Evolutionary conservation across 2,888 invertebrate species (phyloP), one percentile per base, ranked within the genome.

Genomic region (Melieria crassipennis): DNA sequence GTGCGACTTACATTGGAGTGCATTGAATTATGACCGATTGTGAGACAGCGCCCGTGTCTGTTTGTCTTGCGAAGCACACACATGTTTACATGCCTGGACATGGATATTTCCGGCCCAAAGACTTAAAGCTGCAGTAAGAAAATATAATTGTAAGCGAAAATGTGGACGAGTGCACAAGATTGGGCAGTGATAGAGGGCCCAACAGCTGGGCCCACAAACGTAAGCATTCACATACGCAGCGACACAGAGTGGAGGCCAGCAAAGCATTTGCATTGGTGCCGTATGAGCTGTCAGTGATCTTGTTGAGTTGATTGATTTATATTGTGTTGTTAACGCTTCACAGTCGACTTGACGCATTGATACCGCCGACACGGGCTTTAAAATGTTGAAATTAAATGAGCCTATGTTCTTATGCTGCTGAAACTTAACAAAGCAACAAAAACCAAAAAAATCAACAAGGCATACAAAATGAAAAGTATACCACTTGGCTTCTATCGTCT

Each of bases 201-300:
- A 55, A 55, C 65, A 30, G 52, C 45, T 55, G 11, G 56, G 55
- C 43, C 1, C 30, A 30, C 11, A 50, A 50, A 50, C 50, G 9
- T 10, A 10, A n/a, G 50, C 50, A 50, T 10, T n/a, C 50, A 50
- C n/a, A 11, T 10, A 55, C 7, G 9, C 55, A 7, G 7, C n/a
- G n/a, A 55, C 10, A 55, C 11, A 55, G 13, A 4, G 48, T 11
- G 30, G 30, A 30, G 50, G 63, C 6, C 42, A 11, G 11, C 11
- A 48, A 30, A n/a, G 42, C 50, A 16, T 52, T 64, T 13, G 64
- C 50, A 64, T 52, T 65, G 65, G 45, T 55, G 73, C 71, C 73
- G 73, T 82, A 80, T 79, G 79, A 81, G 84, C 83, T 84, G 84
- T 83, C 83, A 83, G 82, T 83, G 81, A 82, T 83, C 84, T 83